These are phyloP conservation scores for Actinemys pallida DNA, from an alignment of 2,113 vertebrate genomes.

Conservation along the genomic window DNA sequence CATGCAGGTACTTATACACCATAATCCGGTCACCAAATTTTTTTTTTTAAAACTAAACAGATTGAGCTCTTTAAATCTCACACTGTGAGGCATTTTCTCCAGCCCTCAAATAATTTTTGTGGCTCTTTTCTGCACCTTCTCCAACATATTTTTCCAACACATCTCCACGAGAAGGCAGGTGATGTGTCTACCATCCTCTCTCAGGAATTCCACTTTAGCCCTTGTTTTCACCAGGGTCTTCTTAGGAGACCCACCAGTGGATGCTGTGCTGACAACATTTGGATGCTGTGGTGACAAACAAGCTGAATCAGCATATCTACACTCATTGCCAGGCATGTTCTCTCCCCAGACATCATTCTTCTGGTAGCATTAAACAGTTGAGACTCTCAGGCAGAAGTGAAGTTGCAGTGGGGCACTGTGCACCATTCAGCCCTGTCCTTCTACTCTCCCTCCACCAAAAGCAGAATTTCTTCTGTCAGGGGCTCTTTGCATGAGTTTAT, in stretches of 20 bases:
- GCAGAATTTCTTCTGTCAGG: background rate
- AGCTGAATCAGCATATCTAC: background rate
- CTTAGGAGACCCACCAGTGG: background rate
- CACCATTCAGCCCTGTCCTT: background rate
- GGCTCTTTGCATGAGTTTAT: background rate
- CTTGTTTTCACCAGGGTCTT: background rate
- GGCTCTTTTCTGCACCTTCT: background rate
- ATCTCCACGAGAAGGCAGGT: background rate
- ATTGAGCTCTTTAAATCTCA: background rate
- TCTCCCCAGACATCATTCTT: background rate
- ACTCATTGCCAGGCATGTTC: background rate
- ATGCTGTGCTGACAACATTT: background rate
- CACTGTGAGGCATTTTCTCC: background rate
- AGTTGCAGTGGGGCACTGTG: background rate
- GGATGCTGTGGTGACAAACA: background rate
- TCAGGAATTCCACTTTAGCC: background rate
- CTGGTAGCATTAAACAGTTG: background rate
- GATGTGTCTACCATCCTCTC: background rate
- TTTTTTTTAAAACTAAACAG: background rate
- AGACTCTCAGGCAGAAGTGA: background rate
- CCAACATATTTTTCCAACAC: background rate
- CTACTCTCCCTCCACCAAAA: background rate
- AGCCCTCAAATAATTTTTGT: background rate
- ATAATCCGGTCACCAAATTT: background rate
- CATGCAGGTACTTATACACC: background rate